phyloP scores from a whole-genome alignment of 2,888 invertebrate species.

The Therioaphis trifolii region DNA sequence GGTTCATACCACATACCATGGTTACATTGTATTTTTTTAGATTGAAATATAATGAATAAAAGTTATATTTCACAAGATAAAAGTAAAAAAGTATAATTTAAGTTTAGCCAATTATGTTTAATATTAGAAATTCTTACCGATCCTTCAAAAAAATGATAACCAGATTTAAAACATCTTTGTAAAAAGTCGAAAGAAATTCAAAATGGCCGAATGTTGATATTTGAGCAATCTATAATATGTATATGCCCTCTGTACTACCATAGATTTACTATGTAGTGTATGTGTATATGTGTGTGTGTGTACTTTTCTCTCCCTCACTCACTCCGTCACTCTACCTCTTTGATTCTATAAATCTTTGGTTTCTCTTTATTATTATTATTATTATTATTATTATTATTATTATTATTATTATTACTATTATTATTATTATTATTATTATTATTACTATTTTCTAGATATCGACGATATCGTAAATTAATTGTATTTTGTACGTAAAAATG shows the following conservation, averaged over 20 bases:
- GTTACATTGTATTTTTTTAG: conserved; percentile 4
- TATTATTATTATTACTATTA: neutral
- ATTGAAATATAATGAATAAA: neutral
- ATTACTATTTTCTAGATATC: conserved; percentile 13
- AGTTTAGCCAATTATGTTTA: neutral
- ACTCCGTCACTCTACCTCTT: conserved; percentile 30
- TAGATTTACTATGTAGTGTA: neutral
- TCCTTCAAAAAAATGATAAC: neutral
- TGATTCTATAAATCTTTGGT: conserved; percentile 39
- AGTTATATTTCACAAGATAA: neutral
- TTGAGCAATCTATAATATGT: neutral
- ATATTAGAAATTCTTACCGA: neutral
- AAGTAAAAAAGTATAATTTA: neutral
- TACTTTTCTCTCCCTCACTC: conserved; percentile 19
- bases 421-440: conserved; percentile 12
- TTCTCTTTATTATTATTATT: conserved; percentile 43
- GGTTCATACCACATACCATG: conserved; percentile 6
- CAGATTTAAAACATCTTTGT: conserved; percentile 31
- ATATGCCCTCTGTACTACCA: neutral
- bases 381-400: conserved; percentile 7
- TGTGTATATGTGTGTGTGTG: neutral
- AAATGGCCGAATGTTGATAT: conserved; percentile 61
- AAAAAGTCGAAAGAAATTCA: conserved; percentile 55
- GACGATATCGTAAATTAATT: conserved; percentile 6
- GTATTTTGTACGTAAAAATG: neutral